These are phyloP conservation scores for Hydroisotoma schaefferi DNA, from an alignment of 2,888 invertebrate genomes.

Conservation along the genomic window DNA sequence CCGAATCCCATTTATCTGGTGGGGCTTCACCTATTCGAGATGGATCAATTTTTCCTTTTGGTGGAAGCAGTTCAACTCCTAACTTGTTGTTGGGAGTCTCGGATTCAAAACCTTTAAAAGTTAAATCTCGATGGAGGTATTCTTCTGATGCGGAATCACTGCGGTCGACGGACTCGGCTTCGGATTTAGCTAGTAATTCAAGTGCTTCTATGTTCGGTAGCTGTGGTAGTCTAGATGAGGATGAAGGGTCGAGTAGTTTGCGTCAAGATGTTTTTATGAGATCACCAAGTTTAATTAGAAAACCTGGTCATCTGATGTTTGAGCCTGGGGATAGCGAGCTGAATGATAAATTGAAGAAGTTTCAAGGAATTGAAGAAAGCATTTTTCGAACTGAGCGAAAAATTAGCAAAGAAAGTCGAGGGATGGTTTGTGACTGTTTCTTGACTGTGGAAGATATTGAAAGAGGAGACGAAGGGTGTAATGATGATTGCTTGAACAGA, in stretches of 20 bases:
- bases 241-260: background rate
- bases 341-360: conserved; percentile 66
- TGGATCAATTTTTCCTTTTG: conserved; percentile 9
- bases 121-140: conserved; percentile 72
- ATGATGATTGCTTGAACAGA: conserved; percentile 93
- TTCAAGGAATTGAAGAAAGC: conserved; percentile 78
- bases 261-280: background rate
- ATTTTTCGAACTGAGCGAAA: conserved; percentile 73
- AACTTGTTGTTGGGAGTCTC: conserved; percentile 33
- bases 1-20: conserved; percentile 6
- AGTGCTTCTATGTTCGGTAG: background rate
- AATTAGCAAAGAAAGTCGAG: conserved; percentile 78
- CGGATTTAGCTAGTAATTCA: background rate
- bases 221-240: conserved; percentile 2
- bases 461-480: conserved; percentile 81
- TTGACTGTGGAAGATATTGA: conserved; percentile 82
- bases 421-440: conserved; percentile 94
- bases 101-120: conserved; percentile 66
- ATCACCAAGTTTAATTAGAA: conserved; percentile 29
- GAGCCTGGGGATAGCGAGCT: conserved; percentile 53
- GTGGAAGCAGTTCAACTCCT: conserved; percentile 18
- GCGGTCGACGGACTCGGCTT: no score
- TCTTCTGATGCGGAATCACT: conserved; percentile 62
- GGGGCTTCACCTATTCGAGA: conserved; percentile 13
- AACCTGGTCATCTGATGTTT: conserved; percentile 37